phyloP scores from a whole-genome alignment of 2,113 vertebrate species.

The Sylvietta virens region DNA sequence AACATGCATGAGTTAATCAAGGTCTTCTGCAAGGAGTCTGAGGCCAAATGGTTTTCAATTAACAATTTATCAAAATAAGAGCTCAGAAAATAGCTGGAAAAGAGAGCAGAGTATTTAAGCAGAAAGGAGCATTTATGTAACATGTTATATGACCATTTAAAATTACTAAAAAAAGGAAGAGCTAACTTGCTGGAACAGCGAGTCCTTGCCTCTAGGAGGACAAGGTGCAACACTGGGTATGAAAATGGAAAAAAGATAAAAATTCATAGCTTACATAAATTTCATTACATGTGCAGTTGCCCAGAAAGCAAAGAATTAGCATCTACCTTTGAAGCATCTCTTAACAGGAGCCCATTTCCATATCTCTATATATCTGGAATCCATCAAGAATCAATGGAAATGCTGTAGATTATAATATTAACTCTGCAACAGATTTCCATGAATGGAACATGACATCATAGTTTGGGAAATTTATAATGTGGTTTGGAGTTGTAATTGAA shows the following conservation, averaged over 20 bases:
- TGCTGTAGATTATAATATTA: neutral
- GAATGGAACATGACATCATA: neutral
- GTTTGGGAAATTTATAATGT: neutral
- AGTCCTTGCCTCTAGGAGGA: constrained; percentile 7
- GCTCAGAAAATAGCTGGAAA: neutral
- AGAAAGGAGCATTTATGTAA: neutral
- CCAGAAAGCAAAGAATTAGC: neutral
- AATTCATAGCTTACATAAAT: neutral
- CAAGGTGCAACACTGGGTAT: neutral
- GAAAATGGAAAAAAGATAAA: neutral
- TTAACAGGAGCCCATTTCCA: neutral
- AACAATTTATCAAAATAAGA: neutral
- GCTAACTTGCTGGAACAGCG: neutral
- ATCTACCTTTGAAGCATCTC: neutral
- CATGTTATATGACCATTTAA: neutral
- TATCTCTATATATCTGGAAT: neutral
- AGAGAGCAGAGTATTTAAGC: neutral
- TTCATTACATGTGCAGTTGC: neutral
- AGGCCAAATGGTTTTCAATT: neutral
- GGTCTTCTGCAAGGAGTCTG: neutral
- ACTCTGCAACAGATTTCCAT: neutral
- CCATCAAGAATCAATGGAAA: neutral
- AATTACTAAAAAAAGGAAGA: neutral
- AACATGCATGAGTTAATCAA: neutral
- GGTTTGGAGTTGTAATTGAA: neutral